A percentile compares a stretch with the other conserved stretches of the same genome.
These are phyloP conservation scores for Formica exsecta DNA, from an alignment of 1,140 invertebrate genomes.

Conservation along the genomic window DNA sequence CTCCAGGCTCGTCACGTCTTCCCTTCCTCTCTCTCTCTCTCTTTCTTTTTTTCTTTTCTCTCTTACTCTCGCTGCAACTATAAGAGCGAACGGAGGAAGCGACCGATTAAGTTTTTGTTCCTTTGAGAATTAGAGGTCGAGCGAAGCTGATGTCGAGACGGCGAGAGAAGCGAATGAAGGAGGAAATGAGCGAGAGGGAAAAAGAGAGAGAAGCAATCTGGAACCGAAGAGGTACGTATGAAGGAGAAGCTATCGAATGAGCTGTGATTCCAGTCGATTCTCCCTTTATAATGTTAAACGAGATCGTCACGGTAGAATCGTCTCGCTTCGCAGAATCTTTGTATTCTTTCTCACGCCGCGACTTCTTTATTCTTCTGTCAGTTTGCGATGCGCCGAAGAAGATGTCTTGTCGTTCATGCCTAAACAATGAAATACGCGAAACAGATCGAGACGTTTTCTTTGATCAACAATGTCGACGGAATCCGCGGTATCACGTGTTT, in stretches of 20 bases:
- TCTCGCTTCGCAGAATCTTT: conserved; percentile 49
- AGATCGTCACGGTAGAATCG: conserved; percentile 63
- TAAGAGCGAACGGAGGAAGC: conserved; percentile 79
- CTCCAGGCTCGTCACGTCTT: conserved; percentile 9
- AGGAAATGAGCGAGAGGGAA: conserved; percentile 56
- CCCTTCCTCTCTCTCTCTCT: conserved; percentile 7
- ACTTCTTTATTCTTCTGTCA: conserved; percentile 42
- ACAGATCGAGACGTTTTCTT: too few relatives aligned
- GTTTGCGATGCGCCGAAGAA: background rate
- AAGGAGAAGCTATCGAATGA: conserved; percentile 50
- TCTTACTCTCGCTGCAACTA: conserved; percentile 29
- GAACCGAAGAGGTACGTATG: background rate
- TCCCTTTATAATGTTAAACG: conserved; percentile 60
- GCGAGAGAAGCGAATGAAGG: conserved; percentile 35
- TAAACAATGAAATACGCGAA: too few relatives aligned
- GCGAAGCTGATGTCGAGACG: conserved; percentile 58
- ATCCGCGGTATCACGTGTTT: too few relatives aligned
- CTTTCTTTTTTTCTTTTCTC: background rate
- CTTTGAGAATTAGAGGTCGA: conserved; percentile 81
- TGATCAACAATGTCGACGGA: too few relatives aligned
- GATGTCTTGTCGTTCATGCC: background rate
- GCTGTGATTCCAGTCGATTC: conserved; percentile 68
- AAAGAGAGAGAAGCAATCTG: conserved; percentile 32
- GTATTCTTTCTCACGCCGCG: conserved; percentile 51
- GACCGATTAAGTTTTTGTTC: conserved; percentile 85